Base-by-base conservation (phyloP, 2,113 vertebrate genomes). In the Lamprologus sp. region DNA sequence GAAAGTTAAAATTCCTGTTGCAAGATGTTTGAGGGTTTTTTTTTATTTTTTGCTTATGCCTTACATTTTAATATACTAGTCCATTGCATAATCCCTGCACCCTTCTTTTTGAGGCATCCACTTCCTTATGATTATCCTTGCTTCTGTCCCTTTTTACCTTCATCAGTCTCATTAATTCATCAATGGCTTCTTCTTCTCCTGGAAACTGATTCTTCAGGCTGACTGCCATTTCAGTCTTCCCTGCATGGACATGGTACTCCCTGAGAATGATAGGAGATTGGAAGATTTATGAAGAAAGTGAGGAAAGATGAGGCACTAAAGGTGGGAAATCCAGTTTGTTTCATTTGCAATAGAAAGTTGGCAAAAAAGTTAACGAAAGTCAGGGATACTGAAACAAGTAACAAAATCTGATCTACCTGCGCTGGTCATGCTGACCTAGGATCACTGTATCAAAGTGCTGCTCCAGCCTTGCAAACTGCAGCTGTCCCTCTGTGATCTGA, bases 401-500 rank as follows among this genome's bases (percentile, higher is more conserved):
- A 70, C 65, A 45, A 73, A 10, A 2, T 63, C 3, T 14, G 10
- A 0, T 21, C 7, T 47, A 94, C 95, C 94, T 92, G 83, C 47
- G 93, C 1, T 90, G 2, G 1, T 95, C 96, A 17, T 92, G 81
- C 47, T 84, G 68, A 14, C 94, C 95, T 70, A 96, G 54, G 51
- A 96, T 4, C 56, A 97, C 83, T 2, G 96, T 96, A 9, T 97
- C 97, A 9, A 96, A 97, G 88, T 97, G 97, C 84, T 97, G 86
- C 0, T 95, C 96, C 91, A 98, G 91, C 45, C 73, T 92, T 8
- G 95, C 93, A 93, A 97, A 97, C 83, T 96, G 94, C 54, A 98
- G 90, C 94, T 97, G 97, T 26, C 97, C 96, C 0, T 97, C 96
- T 0, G 97, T 97, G 92, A 97, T 92, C 93, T 97, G 97, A 87